Percentiles rank a stretch among this genome's conserved stretches.
These are phyloP conservation scores for Creontiades dilutus DNA, from an alignment of 2,888 invertebrate species.

Conservation along the genomic window DNA sequence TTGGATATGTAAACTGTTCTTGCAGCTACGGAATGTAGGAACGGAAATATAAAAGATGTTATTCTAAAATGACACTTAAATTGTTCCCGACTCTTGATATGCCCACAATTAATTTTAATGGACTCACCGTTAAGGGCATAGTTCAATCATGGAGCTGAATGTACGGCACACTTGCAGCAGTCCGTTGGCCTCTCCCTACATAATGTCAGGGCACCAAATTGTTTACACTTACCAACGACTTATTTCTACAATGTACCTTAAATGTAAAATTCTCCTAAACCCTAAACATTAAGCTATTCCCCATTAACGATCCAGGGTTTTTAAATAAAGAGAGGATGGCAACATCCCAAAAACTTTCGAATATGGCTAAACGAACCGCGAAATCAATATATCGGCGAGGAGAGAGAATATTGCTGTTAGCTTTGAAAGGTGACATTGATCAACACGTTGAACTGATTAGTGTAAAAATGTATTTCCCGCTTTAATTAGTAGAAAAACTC, in stretches of 20 bases:
- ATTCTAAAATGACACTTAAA: conserved; percentile 70
- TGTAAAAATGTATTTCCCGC: no score
- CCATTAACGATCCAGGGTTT: background rate
- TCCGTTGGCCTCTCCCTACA: conserved; percentile 74
- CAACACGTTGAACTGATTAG: no score
- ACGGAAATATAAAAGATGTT: conserved; percentile 45
- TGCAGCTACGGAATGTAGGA: conserved; percentile 41
- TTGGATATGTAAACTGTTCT: conserved; percentile 37
- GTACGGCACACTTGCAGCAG: conserved; percentile 73
- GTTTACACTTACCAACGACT: conserved; percentile 75
- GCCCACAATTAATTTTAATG: conserved; percentile 75
- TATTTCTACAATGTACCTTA: conserved; percentile 67
- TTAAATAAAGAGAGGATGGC: background rate
- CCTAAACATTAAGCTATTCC: conserved; percentile 4
- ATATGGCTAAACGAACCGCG: background rate
- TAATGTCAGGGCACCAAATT: conserved; percentile 75
- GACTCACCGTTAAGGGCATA: conserved; percentile 74
- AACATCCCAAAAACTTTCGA: background rate
- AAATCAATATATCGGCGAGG: no score
- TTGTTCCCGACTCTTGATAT: conserved; percentile 70
- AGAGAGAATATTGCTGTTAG: no score
- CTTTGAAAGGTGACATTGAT: no score
- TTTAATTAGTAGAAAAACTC: no score
- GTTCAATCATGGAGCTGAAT: conserved; percentile 73
- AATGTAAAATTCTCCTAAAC: conserved; percentile 41